Conservation (phyloP, 2,797 vertebrate species). For the Poecile montanus region DNA sequence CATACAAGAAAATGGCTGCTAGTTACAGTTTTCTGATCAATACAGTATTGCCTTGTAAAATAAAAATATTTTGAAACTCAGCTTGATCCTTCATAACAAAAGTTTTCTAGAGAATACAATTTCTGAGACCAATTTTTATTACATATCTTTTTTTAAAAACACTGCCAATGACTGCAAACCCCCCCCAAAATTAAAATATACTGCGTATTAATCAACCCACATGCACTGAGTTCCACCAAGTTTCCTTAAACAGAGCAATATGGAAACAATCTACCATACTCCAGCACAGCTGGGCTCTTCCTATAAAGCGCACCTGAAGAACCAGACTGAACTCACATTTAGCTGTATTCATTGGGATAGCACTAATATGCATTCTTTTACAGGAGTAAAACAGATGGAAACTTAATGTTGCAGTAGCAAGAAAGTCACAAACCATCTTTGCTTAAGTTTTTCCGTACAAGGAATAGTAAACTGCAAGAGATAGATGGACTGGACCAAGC, state of each 20-base stretch:
- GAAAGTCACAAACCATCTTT: background rate
- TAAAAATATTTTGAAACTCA: background rate
- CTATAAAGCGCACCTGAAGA: background rate
- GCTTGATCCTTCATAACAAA: background rate
- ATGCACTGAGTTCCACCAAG: background rate
- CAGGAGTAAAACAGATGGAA: background rate
- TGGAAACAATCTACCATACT: background rate
- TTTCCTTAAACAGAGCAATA: background rate
- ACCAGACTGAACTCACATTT: background rate
- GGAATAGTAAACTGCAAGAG: background rate
- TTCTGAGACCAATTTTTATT: background rate
- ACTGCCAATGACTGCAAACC: background rate
- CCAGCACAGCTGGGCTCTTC: background rate
- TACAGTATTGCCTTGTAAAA: background rate
- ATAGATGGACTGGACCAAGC: background rate
- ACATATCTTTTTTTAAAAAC: background rate
- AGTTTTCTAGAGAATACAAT: background rate
- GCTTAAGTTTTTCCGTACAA: background rate
- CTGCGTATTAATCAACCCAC: background rate
- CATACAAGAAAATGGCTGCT: constrained; percentile 9
- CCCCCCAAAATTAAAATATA: rapidly evolving
- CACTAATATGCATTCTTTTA: background rate
- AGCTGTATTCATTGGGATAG: background rate
- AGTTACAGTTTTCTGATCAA: constrained; percentile 2
- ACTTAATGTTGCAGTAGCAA: background rate